Evolutionary conservation across 2,888 invertebrate genomes (phyloP).

Genomic region (Callosobruchus maculatus): DNA sequence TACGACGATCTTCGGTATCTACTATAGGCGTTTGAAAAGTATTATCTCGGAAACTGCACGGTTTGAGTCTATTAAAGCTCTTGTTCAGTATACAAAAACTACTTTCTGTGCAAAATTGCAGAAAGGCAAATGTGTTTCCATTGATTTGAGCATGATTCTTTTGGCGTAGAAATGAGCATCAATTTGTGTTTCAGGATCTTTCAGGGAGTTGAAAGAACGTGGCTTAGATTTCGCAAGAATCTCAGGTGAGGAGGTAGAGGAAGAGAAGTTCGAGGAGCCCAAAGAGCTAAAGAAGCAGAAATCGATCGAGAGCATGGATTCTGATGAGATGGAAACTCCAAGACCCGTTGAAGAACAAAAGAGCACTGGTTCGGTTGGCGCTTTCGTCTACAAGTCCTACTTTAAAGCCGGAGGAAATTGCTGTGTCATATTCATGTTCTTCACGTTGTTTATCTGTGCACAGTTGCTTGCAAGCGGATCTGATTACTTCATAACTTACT

Average conservation of each 20-base stretch:
- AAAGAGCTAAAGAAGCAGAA: constrained; percentile 40
- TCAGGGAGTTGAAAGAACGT: constrained; percentile 65
- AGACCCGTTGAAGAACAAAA: constrained; percentile 56
- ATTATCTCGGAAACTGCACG: too few species aligned
- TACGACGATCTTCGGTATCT: too few species aligned
- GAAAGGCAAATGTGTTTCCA: too few species aligned
- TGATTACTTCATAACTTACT: constrained; percentile 79
- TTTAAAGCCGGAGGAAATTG: constrained; percentile 71
- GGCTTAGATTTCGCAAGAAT: constrained; percentile 77
- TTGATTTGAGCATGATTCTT: too few species aligned
- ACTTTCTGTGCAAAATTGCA: too few species aligned
- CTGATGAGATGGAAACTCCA: constrained; percentile 44
- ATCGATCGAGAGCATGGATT: constrained; percentile 55
- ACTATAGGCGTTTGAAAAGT: too few species aligned
- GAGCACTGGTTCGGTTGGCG: constrained; percentile 56
- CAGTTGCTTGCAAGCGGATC: constrained; percentile 74
- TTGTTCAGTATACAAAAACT: too few species aligned
- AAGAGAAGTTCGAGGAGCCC: constrained; percentile 7
- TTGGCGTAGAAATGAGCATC: too few species aligned
- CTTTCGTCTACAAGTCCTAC: constrained; percentile 65
- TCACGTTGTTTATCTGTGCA: constrained; percentile 62
- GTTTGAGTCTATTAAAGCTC: too few species aligned
- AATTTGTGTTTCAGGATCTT: constrained; percentile 48
- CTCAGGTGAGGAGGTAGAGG: constrained; percentile 46
- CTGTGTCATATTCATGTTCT: constrained; percentile 58